Percentiles rank a stretch among this genome's conserved stretches.
These are phyloP conservation scores for Iphiclides podalirius DNA, from an alignment of 2,888 invertebrate genomes.

Conservation along the genomic window DNA sequence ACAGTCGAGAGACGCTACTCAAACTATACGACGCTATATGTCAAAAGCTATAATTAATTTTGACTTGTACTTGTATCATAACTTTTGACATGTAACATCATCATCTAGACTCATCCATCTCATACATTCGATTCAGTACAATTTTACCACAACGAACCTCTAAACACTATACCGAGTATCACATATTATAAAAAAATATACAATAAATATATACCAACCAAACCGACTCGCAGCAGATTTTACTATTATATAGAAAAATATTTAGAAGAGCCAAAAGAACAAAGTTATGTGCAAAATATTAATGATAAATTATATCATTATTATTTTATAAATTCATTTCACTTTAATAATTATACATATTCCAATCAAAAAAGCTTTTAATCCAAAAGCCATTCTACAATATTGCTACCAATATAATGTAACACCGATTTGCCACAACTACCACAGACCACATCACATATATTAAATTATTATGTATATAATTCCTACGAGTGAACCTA, in stretches of 20 bases:
- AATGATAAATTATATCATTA: too few relatives aligned
- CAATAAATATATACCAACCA: slow-evolving; percentile 3
- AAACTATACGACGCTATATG: not conserved
- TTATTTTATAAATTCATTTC: too few relatives aligned
- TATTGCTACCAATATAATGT: too few relatives aligned
- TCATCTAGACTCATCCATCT: not conserved
- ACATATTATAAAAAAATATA: slow-evolving; percentile 25
- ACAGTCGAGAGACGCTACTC: not conserved
- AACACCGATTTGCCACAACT: too few relatives aligned
- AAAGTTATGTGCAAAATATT: too few relatives aligned
- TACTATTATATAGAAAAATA: slow-evolving; percentile 5
- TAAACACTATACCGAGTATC: slow-evolving; percentile 29
- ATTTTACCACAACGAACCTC: not conserved
- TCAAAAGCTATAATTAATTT: not conserved
- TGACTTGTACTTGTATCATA: slow-evolving; percentile 5
- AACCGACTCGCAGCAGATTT: slow-evolving; percentile 9
- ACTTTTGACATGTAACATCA: not conserved
- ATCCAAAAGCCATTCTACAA: too few relatives aligned
- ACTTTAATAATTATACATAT: too few relatives aligned
- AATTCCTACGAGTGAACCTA: too few relatives aligned
- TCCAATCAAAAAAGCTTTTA: too few relatives aligned
- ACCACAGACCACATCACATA: slow-evolving; percentile 19
- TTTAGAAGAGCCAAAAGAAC: not conserved
- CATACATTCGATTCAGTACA: slow-evolving; percentile 3
- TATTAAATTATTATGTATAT: too few relatives aligned